phyloP scores from a whole-genome alignment of 2,888 invertebrate genomes.

The Horisme vitalbata region DNA sequence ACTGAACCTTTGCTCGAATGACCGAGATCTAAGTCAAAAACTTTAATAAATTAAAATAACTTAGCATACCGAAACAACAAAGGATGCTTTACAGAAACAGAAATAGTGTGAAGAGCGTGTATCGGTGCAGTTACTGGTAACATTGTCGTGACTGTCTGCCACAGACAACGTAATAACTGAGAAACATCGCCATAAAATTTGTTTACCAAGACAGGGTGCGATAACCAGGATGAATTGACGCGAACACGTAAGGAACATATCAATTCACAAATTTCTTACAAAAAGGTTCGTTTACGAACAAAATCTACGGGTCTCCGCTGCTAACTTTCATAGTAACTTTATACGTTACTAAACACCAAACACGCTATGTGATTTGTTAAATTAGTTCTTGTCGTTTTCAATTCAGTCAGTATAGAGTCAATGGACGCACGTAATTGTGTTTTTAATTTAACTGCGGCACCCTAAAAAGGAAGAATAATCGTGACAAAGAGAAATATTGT shows the following conservation, averaged over 20 bases:
- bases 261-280: slow-evolving; percentile 8
- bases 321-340: too few species aligned
- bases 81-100: slow-evolving; percentile 31
- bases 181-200: slow-evolving; percentile 65
- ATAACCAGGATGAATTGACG: slow-evolving; percentile 51
- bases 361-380: slow-evolving; percentile 3
- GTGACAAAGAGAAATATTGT: slow-evolving; percentile 37
- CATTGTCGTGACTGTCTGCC: slow-evolving; percentile 62
- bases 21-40: slow-evolving; percentile 12
- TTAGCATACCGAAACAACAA: slow-evolving; percentile 20
- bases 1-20: slow-evolving; percentile 1
- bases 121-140: slow-evolving; percentile 53
- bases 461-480: slow-evolving; percentile 24
- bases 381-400: neutral
- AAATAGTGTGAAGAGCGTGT: slow-evolving; percentile 66
- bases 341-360: neutral
- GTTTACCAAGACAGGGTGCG: slow-evolving; percentile 52
- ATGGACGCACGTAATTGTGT: neutral
- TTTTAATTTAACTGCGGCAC: slow-evolving; percentile 5
- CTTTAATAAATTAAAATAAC: slow-evolving; percentile 19
- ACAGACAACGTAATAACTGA: slow-evolving; percentile 44
- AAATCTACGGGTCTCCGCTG: too few species aligned
- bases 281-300: neutral
- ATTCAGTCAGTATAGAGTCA: neutral
- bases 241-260: slow-evolving; percentile 44